Evolutionary conservation across 2,888 invertebrate species (phyloP), one percentile per base, ranked within the genome.

Genomic region (Scaptomyza parva): DNA sequence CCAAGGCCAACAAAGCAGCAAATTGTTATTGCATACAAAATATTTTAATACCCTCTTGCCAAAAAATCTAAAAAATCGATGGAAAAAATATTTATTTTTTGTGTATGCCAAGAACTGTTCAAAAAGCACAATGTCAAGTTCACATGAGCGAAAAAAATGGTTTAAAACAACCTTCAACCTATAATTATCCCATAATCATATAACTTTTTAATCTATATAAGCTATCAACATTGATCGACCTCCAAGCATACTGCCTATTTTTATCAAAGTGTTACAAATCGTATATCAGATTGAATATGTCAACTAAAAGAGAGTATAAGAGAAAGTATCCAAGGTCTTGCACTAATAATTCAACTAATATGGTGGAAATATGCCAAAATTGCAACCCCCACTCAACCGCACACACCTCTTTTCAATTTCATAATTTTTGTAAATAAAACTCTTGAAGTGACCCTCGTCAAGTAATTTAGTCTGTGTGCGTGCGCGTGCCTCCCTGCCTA

Each of bases 41-140:
- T n/a, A n/a, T 26, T 9, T 57, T 17, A 45, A 75, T 70, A 70
- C 73, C 11, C 57, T 58, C 57, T 58, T 54, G 58, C 48, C 53
- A 67, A 70, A 72, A 33, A 33, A n/a, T 11, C 4, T 1, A n/a
- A n/a, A n/a, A 6, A 43, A 26, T 30, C 8, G 20, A 47, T 20
- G 17, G n/a, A 35, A 14, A 3, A 18, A 26, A 47, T 43, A 33
- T 54, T 41, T 33, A 26, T 11, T n/a, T 44, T 58, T 51, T 33
- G 30, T 39, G 18, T 9, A 45, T 18, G 39, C 53, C 52, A 45
- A 30, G 26, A 48, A 17, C 44, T 26, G 14, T 24, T 5, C 9
- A 11, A 45, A 7, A 30, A n/a, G 28, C 28, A 47, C 74, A 71
- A 71, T 74, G 75, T 64, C 75, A 70, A 72, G 64, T 57, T 53